Evolutionary conservation across 2,888 invertebrate species (phyloP), one percentile per base, ranked within the genome.

Genomic region (Gasteruption jaculator): DNA sequence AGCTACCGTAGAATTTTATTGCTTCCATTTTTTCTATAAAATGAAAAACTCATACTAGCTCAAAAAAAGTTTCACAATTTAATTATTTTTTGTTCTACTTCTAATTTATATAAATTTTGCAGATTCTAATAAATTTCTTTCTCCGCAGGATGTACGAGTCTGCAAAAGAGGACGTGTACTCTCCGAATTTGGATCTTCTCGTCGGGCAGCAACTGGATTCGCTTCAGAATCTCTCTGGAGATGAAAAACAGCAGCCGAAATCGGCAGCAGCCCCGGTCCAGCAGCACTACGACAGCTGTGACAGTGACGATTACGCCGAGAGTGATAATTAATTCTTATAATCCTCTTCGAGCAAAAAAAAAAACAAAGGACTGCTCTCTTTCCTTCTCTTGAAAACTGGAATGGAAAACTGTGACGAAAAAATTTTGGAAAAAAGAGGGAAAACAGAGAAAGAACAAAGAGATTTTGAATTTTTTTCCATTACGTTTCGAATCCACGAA

Each of bases 101-200:
- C 12, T 14, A 11, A 8, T 18, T 12, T 31, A 14, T 25, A 3
- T 11, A 21, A 29, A 22, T 37, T 25, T 18, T 15, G 14, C 36
- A 16, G 18, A 30, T 5, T 25, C 16, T 32, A 18, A 31, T n/a
- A n/a, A n/a, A n/a, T 27, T 27, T 12, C 24, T 16, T 35, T 29
- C 24, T 41, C 48, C 38, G 14, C 53, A 68, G 67, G 52, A 47
- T 58, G 18, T 62, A 63, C 46, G 63, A 65, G 46, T 58, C 60
- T 36, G 54, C 56, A 14, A 36, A 54, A 34, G 83, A 83, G 47
- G 83, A 83, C 64, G 76, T 79, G 52, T 74, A 83, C 48, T 82
- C 83, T 46, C 82, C 82, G 50, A 83, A 83, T 64, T 61, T 83
- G 58, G 82, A 83, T 62, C 77, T 79, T 46, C 76, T 81, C 52